Evolutionary conservation across 2,888 invertebrate genomes (phyloP), one percentile per base, ranked within the genome.

Genomic region (Deilephila porcellus): DNA sequence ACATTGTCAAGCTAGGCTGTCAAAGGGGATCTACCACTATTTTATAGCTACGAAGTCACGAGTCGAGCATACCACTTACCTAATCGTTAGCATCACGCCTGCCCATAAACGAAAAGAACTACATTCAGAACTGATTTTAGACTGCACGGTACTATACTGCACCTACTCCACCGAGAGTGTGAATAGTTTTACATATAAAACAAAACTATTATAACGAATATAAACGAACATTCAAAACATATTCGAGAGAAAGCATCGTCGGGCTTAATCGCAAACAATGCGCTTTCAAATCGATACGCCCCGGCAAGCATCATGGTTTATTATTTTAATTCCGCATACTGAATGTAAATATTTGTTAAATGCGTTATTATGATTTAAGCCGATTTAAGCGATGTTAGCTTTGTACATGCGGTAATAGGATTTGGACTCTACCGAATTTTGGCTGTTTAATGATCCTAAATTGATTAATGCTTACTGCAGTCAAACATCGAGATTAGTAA

Each of bases 321-420:
- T 60, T 60, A 60, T 60, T 60, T 60, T 60, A 60, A 60, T 29
- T 56, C 56, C 29, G 29, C 4, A 60, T 25, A 8, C 29, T 29
- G 17, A 3, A 29, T 60, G 60, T 60, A 60, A 60, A 60, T 60
- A 60, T 29, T 29, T 60, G 60, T 60, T 60, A 32, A 29, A 60
- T 60, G 25, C 17, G 60, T 60, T 60, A 60, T 60, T 60, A 60
- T 60, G 60, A 60, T 60, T 60, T 60, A 60, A 60, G 25, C 60
- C 29, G 60, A 60, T 60, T 60, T 60, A 25, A 60, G 60, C 29
- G 25, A 25, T 60, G 60, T 60, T 60, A 60, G 60, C 60, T 60
- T 29, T 60, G 60, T 60, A 11, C 60, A 17, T 5, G 29, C 60
- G 14, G 60, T 60, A 60, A 56, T 56, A 56, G 56, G 56, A 56